phyloP scores from a whole-genome alignment of 2,888 invertebrate genomes.

The Argyra leucocephala region DNA sequence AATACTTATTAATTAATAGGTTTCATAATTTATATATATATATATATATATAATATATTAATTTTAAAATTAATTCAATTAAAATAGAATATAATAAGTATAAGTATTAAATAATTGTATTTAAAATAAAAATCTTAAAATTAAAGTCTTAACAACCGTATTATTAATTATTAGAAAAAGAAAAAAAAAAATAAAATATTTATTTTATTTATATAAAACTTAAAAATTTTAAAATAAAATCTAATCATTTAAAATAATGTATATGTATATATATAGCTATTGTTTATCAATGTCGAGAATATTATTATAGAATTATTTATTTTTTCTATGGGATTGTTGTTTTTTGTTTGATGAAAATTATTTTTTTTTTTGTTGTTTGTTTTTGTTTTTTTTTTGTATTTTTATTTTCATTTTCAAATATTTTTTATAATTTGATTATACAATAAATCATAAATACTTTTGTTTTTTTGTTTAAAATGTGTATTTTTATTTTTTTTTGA shows the following conservation, averaged over 20 bases:
- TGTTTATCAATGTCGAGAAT: too few species aligned
- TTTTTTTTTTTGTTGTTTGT: neutral
- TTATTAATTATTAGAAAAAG: neutral
- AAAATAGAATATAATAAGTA: too few species aligned
- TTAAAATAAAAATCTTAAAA: neutral
- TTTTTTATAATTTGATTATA: neutral
- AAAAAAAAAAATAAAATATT: too few species aligned
- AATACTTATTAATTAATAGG: too few species aligned
- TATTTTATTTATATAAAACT: too few species aligned
- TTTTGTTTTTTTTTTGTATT: neutral
- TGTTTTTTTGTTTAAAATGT: slow-evolving; percentile 13
- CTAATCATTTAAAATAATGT: neutral
- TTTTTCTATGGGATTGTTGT: too few species aligned
- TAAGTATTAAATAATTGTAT: neutral
- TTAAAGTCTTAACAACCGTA: neutral
- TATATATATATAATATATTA: too few species aligned
- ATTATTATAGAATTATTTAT: too few species aligned
- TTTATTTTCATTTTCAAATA: neutral
- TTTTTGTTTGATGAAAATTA: too few species aligned
- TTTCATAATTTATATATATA: too few species aligned
- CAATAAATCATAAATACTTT: slow-evolving; percentile 13
- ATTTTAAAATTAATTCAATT: too few species aligned
- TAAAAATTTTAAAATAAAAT: too few species aligned
- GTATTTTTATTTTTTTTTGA: slow-evolving; percentile 15
- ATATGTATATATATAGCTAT: neutral